Conservation (phyloP, 2,888 invertebrate species). For the Ptychoptera contaminata region DNA sequence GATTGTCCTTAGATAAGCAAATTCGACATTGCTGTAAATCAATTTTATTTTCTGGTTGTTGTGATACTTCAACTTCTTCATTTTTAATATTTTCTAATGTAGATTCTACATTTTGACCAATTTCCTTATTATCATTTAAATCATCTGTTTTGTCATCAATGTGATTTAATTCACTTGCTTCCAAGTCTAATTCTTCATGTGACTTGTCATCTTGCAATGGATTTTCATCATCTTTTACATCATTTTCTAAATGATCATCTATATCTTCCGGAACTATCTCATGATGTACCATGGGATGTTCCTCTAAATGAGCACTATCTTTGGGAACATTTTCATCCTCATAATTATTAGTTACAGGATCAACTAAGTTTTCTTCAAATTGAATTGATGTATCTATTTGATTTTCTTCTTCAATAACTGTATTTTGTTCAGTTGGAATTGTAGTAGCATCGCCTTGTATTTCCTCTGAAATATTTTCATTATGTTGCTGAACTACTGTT, state of each 20-base stretch:
- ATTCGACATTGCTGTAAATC: slow-evolving; percentile 28
- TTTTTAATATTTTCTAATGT: background rate
- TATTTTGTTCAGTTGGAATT: background rate
- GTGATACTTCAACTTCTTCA: background rate
- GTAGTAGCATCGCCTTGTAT: background rate
- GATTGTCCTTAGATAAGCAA: slow-evolving; percentile 21
- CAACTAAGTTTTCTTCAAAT: too few relatives aligned
- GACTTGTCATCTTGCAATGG: background rate
- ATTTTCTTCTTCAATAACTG: background rate
- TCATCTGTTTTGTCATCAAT: background rate
- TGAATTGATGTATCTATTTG: background rate
- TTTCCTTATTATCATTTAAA: background rate
- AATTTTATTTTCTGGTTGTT: slow-evolving; percentile 13
- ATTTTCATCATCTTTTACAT: background rate
- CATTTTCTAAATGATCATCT: too few relatives aligned
- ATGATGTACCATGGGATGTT: too few relatives aligned
- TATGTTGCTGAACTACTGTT: background rate
- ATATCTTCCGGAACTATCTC: too few relatives aligned
- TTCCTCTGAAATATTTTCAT: background rate
- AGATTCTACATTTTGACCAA: background rate
- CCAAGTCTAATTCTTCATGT: background rate
- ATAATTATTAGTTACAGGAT: too few relatives aligned
- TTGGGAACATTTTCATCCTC: too few relatives aligned
- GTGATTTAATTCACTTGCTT: background rate
- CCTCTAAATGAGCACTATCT: too few relatives aligned